Evolutionary conservation across 2,888 invertebrate genomes (phyloP), one percentile per base, ranked within the genome.

Genomic region (Agrilus cyanescens): DNA sequence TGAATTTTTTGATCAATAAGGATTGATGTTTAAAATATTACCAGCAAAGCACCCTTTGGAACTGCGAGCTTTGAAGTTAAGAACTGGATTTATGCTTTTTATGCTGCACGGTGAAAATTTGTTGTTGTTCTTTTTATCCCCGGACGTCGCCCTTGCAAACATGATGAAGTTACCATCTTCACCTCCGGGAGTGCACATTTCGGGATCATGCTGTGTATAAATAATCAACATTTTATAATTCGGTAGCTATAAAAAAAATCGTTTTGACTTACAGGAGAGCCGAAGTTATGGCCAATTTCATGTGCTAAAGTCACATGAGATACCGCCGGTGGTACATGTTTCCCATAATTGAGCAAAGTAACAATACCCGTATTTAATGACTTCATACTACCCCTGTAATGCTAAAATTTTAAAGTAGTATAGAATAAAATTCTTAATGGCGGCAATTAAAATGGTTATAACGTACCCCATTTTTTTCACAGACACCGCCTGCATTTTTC

Each of bases 261-360:
- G 10, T 25, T 3, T 25, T 8, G 10, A 73, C 78, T 76, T 72
- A 91, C 91, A 66, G 94, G 94, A 40, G 93, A 93, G 50, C 97
- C 97, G 64, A 98, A 97, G 71, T 97, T 98, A 71, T 98, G 97
- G 44, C 97, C 98, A 59, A 98, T 94, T 74, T 98, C 98, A 69
- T 98, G 98, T 12, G 97, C 97, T 53, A 98, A 76, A 4, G 97
- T 98, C 52, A 97, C 89, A 69, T 96, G 95, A 10, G 94, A 94
- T 35, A 98, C 96, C 40, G 95, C 90, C n/a, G 95, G 90, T 46
- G 96, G 94, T 48, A 97, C 96, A 67, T 93, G 88, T 68, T 93
- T 93, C 46, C 95, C 95, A 71, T 97, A 98, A 73, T 98, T 98
- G 50, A 97, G 73, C 50, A 96, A 73, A 20, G 97, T 97, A 46